These are phyloP conservation scores for Leucopternis melanops DNA, from an alignment of 2,113 vertebrate species.

Conservation along the genomic window DNA sequence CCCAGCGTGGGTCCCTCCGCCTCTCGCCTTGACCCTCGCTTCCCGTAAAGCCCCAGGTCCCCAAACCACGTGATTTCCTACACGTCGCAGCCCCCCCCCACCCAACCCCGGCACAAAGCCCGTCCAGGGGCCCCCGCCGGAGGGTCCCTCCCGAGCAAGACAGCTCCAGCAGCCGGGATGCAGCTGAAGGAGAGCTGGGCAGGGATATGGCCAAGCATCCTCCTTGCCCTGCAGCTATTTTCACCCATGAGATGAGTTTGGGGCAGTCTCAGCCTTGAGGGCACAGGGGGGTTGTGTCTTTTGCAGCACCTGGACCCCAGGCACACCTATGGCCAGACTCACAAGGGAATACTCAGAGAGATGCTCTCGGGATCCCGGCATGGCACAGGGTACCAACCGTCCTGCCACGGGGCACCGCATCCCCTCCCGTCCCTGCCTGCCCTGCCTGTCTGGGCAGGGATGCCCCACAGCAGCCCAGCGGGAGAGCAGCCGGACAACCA, in stretches of 20 bases:
- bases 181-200: background rate
- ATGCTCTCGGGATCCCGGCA: background rate
- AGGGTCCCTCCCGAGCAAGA: background rate
- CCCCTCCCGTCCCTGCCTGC: background rate
- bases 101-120: background rate
- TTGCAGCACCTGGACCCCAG: background rate
- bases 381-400: background rate
- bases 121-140: fast-evolving
- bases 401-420: fast-evolving
- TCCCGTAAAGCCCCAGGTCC: conserved; percentile 16
- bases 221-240: fast-evolving
- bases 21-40: background rate
- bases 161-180: background rate
- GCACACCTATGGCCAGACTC: background rate
- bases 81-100: background rate
- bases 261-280: background rate
- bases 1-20: background rate
- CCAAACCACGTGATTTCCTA: background rate
- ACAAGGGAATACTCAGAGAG: background rate
- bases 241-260: background rate
- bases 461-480: fast-evolving
- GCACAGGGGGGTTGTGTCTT: background rate
- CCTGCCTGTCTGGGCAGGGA: background rate
- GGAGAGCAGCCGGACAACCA: fast-evolving
- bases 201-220: background rate